Evolutionary conservation across 2,797 vertebrate genomes (phyloP).

Genomic region (Rhabdomys pumilio): DNA sequence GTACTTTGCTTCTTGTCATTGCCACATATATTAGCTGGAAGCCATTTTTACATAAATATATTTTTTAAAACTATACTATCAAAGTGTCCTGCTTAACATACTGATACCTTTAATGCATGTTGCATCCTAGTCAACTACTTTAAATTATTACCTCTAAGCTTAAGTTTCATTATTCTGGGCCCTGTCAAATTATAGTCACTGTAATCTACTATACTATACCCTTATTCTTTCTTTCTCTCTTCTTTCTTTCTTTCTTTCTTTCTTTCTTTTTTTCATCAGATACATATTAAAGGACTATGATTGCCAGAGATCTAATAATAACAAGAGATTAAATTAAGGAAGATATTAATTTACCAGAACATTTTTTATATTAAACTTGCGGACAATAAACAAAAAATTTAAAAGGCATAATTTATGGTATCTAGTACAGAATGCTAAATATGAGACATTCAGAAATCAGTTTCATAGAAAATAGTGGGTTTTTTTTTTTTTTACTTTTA

Average conservation of each 20-base stretch:
- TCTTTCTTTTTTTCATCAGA: background rate
- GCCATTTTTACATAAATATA: constrained; percentile 16
- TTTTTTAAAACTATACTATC: constrained; percentile 22
- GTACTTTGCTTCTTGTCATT: background rate
- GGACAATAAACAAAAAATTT: background rate
- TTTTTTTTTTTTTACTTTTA: background rate
- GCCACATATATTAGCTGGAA: constrained; percentile 6
- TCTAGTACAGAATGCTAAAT: background rate
- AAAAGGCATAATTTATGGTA: background rate
- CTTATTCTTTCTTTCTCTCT: background rate
- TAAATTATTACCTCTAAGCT: constrained; percentile 45
- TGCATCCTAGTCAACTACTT: constrained; percentile 12
- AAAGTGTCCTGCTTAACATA: constrained; percentile 1
- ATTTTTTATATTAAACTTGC: background rate
- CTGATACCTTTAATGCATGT: constrained; percentile 42
- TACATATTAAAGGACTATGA: background rate
- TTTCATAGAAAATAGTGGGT: background rate
- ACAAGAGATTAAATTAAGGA: background rate
- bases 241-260: background rate
- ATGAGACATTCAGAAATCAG: background rate
- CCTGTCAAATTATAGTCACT: background rate
- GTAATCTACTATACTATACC: background rate
- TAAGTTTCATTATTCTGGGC: background rate
- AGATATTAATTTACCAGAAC: background rate
- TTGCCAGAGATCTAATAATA: background rate